Base-by-base conservation (phyloP, 2,888 invertebrate genomes). In the Amiota communis region DNA sequence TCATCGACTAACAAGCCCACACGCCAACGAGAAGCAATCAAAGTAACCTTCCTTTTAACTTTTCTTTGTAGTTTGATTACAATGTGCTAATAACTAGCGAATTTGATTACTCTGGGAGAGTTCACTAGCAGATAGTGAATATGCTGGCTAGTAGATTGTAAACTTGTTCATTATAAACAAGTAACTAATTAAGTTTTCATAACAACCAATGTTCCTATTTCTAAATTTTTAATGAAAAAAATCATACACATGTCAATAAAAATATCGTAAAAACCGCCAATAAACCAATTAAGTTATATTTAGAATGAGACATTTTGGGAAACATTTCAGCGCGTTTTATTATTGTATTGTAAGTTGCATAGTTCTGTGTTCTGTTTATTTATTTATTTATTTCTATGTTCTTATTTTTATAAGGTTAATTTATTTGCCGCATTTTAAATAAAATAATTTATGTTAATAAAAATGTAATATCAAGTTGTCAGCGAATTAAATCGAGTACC, bases 371-470 rank as follows among this genome's bases (percentile, higher is more conserved):
- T 15, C n/a, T n/a, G n/a, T 65, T 65, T 36, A 36, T 36, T 6
- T 36, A 36, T 6, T 15, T 10, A 15, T 8, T 46, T 63, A 36
- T 36, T 46, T 63, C 63, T 36, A 13, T 63, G 23, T 63, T 36
- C 63, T 46, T 63, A 10, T n/a, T 47, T 48, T 11, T 48, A 48
- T 23, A 2, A 53, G 53, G 13, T 68, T 65, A 51, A 53, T 68
- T 68, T 49, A 68, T 68, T 53, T 68, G 53, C 11, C 51, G 53
- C 47, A 59, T 48, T 69, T 70, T 53, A 71, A 71, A 72, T 64
- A 65, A 74, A 73, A 75, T 85, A 83, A 81, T 80, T 82, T 80
- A 80, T 81, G 82, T 75, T 83, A 81, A 83, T 83, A 75, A 77
- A 81, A 80, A 76, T 78, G 79, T 77, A 79, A 79, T 73, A 71